Evolutionary conservation across 1,140 invertebrate genomes (phyloP), one percentile per base, ranked within the genome.

Genomic region (Diorhabda carinulata): DNA sequence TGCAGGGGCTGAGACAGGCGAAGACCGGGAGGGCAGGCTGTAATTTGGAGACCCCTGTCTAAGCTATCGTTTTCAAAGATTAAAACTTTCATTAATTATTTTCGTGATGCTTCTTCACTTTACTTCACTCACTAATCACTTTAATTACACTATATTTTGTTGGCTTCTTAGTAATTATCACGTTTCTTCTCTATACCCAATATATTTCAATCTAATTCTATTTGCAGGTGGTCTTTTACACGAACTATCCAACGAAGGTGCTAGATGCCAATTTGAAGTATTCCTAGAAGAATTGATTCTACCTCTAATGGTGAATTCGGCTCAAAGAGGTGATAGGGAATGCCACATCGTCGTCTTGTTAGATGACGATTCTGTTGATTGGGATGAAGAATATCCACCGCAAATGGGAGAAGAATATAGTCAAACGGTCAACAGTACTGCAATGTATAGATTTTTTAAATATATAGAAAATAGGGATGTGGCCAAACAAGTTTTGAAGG

Each of bases 401-500:
- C 96, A 97, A 84, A 98, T 98, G 93, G 97, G 97, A 42, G 97
- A 99, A 82, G 97, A 98, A 84, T 96, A 98, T 83, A 95, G 94
- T 61, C 96, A 98, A 84, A 98, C 93, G 76, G 90, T 96, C 6
- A 91, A 93, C 77, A 95, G 92, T 78, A 96, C 93, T 64, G 90
- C 94, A 8, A 91, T 98, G 87, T 97, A 98, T 81, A 87, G 97
- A 72, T 99, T 99, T 84, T 99, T 99, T 84, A 98, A 99, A 80
- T 99, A 99, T 81, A 98, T 99, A 72, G 98, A 99, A 83, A 99
- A 99, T 80, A 87, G 98, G 41, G 98, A 99, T 81, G 97, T 99
- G 6, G 98, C 98, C 2, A 99, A 99, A 80, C 95, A 97, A 83
- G 93, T 99, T 10, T 91, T 99, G 86, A 98, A 98, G 80, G 98